phyloP scores from a whole-genome alignment of 2,113 vertebrate species.

The Xiphias gladius region DNA sequence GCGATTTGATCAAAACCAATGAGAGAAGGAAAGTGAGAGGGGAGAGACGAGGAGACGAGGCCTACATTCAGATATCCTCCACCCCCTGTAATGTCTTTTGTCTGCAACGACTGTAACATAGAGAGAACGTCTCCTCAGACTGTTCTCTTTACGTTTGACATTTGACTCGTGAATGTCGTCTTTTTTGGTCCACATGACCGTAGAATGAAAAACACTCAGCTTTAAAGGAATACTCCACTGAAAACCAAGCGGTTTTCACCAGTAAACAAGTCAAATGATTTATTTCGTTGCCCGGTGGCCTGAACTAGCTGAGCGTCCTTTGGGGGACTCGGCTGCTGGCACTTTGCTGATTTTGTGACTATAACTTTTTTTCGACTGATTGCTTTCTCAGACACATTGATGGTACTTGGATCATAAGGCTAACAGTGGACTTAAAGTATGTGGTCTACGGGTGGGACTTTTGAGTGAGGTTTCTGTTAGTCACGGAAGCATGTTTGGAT shows the following conservation, averaged over 20 bases:
- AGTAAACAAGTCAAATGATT: slow-evolving; percentile 26
- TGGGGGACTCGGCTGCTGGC: too few relatives aligned
- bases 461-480: not conserved
- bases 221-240: too few relatives aligned
- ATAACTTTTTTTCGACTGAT: not conserved
- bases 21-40: slow-evolving; percentile 18
- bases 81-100: not conserved
- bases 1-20: slow-evolving; percentile 22
- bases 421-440: not conserved
- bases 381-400: not conserved
- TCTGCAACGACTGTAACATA: not conserved
- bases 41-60: slow-evolving; percentile 19
- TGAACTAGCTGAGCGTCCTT: not conserved
- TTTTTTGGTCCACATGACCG: too few relatives aligned
- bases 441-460: not conserved
- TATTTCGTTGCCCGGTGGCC: slow-evolving; percentile 14
- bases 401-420: not conserved
- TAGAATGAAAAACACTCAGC: too few relatives aligned
- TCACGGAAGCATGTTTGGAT: not conserved
- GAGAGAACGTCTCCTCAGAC: not conserved
- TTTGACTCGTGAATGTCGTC: too few relatives aligned
- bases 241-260: not conserved
- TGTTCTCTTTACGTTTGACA: too few relatives aligned
- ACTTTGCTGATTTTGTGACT: slow-evolving; percentile 14
- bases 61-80: slow-evolving; percentile 4